Evolutionary conservation across 2,888 invertebrate species (phyloP), one percentile per base, ranked within the genome.

Genomic region (Agrypnus murinus): DNA sequence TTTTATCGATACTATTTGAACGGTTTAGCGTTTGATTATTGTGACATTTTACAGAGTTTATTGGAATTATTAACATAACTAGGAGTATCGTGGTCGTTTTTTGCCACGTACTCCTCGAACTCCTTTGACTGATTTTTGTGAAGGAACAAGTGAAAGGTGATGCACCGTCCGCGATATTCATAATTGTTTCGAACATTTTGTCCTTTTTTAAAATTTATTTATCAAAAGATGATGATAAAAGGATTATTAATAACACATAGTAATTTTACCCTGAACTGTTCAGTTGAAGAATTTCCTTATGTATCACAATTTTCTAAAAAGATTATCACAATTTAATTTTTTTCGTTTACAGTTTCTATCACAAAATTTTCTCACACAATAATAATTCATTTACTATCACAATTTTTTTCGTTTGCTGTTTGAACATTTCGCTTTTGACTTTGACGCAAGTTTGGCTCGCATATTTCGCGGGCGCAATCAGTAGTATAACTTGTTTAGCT

Each of bases 1-100:
- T 59, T 50, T 72, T 73, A 15, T 72, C 70, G 66, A 76, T 74
- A 65, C 71, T 74, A 69, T 74, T 76, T 1, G 72, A 67, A n/a
- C 69, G 69, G 53, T 70, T 72, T 8, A 36, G 32, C 17, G 65
- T 67, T 36, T 72, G 65, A 25, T 25, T 25, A 50, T 71, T 77
- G 53, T 77, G 77, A 59, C 74, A 76, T 55, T 73, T 73, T 36
- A 59, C 71, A 55, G 59, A 65, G 9, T 40, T 14, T 50, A 53
- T 34, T 15, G 67, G 59, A 34, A 68, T 19, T 12, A 68, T 38
- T 64, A 71, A 55, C 34, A 64, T 59, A 45, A 71, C 34, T 32
- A 68, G 32, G 38, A 71, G 38, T 43, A 68, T 32, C 10, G 59
- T 45, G 14, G 64, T 48, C 17, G 46, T 36, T 43, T 71, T 67